Evolutionary conservation across 2,797 vertebrate genomes (phyloP).

Genomic region (Selene dorsalis): DNA sequence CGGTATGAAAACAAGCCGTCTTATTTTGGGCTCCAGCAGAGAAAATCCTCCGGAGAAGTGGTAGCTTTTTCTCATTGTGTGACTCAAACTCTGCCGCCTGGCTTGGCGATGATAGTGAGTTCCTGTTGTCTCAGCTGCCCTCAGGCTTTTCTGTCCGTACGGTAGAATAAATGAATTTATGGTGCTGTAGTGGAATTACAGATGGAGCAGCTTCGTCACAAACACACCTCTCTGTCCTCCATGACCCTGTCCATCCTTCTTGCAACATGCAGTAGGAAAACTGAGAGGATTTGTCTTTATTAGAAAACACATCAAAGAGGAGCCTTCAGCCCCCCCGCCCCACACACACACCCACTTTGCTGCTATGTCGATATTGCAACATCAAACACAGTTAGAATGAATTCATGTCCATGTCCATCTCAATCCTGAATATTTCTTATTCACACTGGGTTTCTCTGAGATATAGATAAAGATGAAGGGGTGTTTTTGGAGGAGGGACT

Average conservation of each 20-base stretch:
- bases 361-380: conserved; percentile 8
- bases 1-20: neutral
- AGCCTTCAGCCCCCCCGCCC: neutral
- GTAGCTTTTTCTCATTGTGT: neutral
- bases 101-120: neutral
- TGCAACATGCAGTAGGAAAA: neutral
- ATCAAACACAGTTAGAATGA: conserved; percentile 25
- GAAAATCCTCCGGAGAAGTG: neutral
- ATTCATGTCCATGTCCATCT: conserved; percentile 22
- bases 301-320: conserved; percentile 6
- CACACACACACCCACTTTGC: too few relatives aligned
- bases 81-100: too few relatives aligned
- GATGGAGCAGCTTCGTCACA: neutral
- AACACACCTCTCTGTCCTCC: neutral
- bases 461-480: neutral
- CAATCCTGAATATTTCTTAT: neutral
- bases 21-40: conserved; percentile 10
- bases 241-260: neutral
- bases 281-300: neutral
- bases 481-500: neutral
- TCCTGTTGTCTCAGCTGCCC: neutral
- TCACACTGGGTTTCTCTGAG: neutral
- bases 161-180: neutral
- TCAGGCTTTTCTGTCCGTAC: neutral
- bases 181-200: neutral